These are phyloP conservation scores for Araneus ventricosus DNA, from an alignment of 1,140 invertebrate species.

Conservation along the genomic window DNA sequence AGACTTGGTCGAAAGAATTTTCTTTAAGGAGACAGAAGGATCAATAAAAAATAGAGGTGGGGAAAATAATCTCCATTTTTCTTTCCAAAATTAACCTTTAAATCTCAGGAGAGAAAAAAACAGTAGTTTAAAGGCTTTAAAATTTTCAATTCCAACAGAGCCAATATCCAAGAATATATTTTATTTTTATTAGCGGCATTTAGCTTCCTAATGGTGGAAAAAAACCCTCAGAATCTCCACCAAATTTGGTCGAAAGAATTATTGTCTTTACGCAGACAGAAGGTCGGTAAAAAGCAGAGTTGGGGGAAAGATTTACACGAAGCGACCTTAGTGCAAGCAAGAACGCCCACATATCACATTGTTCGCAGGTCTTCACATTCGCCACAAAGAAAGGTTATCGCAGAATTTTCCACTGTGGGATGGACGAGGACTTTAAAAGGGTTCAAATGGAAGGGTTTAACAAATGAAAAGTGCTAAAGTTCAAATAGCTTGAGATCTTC, in stretches of 20 bases:
- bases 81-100: too few relatives aligned
- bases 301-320: conserved; percentile 29
- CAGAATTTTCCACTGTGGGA: neutral
- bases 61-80: too few relatives aligned
- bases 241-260: neutral
- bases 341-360: conserved; percentile 57
- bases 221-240: neutral
- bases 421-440: conserved; percentile 12
- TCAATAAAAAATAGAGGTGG: too few relatives aligned
- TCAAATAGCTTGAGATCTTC: conserved; percentile 18
- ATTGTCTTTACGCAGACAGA: conserved; percentile 30
- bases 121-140: too few relatives aligned
- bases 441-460: conserved; percentile 41
- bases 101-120: too few relatives aligned
- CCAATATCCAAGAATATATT: too few relatives aligned
- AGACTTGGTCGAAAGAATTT: too few relatives aligned
- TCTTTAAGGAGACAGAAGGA: too few relatives aligned
- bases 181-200: neutral
- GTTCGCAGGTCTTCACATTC: neutral
- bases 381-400: conserved; percentile 28
- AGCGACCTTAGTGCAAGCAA: conserved; percentile 41
- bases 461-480: conserved; percentile 43
- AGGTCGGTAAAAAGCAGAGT: neutral
- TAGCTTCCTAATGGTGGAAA: neutral
- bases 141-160: too few relatives aligned